These are phyloP conservation scores for Geranospiza caerulescens DNA, from an alignment of 2,797 vertebrate genomes.

Conservation along the genomic window DNA sequence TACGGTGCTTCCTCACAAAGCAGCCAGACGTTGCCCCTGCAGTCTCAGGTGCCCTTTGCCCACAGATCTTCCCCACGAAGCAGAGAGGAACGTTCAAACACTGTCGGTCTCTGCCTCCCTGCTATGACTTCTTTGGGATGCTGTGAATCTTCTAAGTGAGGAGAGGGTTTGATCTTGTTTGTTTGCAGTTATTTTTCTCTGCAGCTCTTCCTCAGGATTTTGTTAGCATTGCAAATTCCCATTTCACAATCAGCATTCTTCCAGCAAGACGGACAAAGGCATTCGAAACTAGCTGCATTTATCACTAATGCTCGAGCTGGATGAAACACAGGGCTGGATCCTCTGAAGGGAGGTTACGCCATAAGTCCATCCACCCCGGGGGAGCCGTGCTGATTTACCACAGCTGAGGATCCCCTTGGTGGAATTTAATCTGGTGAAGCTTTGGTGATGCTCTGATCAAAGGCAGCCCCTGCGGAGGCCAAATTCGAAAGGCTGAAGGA, in stretches of 20 bases:
- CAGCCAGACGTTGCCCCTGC: background rate
- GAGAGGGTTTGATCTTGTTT: background rate
- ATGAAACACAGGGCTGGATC: slow-evolving; percentile 16
- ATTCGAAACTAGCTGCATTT: background rate
- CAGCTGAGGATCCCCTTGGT: background rate
- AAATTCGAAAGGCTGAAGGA: background rate
- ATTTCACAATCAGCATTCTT: slow-evolving; percentile 60
- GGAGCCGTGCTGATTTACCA: background rate
- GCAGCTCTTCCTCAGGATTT: background rate
- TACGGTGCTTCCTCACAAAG: background rate
- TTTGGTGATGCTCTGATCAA: slow-evolving; percentile 12
- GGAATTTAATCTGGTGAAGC: background rate
- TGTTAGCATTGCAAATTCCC: slow-evolving; percentile 48
- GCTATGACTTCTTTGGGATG: background rate
- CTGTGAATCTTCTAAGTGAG: background rate
- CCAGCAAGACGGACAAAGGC: slow-evolving; percentile 33
- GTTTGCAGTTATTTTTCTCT: background rate
- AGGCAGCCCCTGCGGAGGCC: background rate
- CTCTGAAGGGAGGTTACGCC: background rate
- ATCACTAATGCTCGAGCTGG: background rate
- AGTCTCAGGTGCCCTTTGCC: background rate
- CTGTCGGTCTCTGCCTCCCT: background rate
- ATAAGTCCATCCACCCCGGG: background rate
- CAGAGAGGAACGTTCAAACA: background rate
- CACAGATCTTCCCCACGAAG: background rate